Evolutionary conservation across 1,140 invertebrate genomes (phyloP).

Genomic region (Trichogramma pretiosum): DNA sequence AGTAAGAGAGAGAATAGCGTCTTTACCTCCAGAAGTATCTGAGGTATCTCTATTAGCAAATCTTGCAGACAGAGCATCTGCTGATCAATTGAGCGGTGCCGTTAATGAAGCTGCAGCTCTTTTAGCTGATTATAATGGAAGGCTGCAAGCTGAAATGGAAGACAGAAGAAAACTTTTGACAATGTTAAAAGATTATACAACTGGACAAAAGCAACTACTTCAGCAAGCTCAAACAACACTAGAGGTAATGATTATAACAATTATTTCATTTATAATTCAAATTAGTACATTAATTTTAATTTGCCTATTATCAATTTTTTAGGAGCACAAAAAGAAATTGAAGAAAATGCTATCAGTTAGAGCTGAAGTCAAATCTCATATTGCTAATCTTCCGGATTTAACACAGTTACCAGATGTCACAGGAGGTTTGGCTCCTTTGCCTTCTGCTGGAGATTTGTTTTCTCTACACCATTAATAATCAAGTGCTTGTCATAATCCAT

Average conservation of each 20-base stretch:
- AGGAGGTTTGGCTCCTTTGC: conserved; percentile 79
- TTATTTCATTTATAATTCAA: neutral
- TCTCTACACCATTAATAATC: conserved; percentile 48
- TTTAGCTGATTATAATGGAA: conserved; percentile 79
- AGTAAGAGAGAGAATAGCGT: conserved; percentile 86
- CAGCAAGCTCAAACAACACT: conserved; percentile 75
- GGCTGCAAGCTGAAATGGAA: conserved; percentile 79
- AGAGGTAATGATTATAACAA: conserved; percentile 54
- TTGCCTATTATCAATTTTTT: conserved; percentile 33
- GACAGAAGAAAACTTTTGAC: conserved; percentile 72
- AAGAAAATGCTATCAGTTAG: conserved; percentile 75
- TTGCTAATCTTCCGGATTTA: conserved; percentile 86
- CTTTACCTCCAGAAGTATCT: conserved; percentile 86
- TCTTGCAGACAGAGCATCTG: conserved; percentile 66
- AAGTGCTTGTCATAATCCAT: neutral
- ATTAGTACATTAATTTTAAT: neutral
- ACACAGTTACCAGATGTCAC: conserved; percentile 83
- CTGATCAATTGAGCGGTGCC: conserved; percentile 60
- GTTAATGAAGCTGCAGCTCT: conserved; percentile 81
- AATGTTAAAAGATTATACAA: conserved; percentile 81
- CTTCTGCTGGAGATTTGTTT: conserved; percentile 90
- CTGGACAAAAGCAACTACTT: conserved; percentile 74
- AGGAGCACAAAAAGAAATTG: conserved; percentile 83
- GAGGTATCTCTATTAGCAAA: conserved; percentile 78
- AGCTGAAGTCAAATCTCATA: conserved; percentile 81